Conservation (phyloP, 1,140 invertebrate species). For the Drosophila serrata region DNA sequence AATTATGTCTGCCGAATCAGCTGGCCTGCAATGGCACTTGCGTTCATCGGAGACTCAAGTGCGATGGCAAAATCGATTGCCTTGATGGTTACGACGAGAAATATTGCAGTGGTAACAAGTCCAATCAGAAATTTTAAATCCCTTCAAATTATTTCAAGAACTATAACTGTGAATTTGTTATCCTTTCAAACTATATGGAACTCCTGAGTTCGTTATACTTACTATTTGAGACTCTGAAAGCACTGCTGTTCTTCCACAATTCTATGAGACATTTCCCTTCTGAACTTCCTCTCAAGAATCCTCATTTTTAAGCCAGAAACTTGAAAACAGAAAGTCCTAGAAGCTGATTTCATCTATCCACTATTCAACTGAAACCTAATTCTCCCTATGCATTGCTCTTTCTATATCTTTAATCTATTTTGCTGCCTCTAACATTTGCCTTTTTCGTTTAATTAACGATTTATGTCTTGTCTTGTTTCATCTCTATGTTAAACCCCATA, state of each 20-base stretch:
- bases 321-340: not conserved
- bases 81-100: slow-evolving; percentile 90
- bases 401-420: not conserved
- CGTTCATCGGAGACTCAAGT: slow-evolving; percentile 82
- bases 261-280: not conserved
- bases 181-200: no score
- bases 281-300: not conserved
- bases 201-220: not conserved
- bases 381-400: not conserved
- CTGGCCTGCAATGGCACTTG: slow-evolving; percentile 65
- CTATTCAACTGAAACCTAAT: not conserved
- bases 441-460: slow-evolving; percentile 9
- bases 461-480: slow-evolving; percentile 52
- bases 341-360: not conserved
- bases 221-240: not conserved
- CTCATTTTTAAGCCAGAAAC: not conserved
- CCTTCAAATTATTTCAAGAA: not conserved
- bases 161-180: not conserved
- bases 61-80: slow-evolving; percentile 90
- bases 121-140: not conserved
- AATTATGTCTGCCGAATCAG: slow-evolving; percentile 23
- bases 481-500: slow-evolving; percentile 44
- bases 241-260: not conserved
- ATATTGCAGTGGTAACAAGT: slow-evolving; percentile 86
- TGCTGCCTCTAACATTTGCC: slow-evolving; percentile 12